Evolutionary conservation across 2,888 invertebrate genomes (phyloP).

Genomic region (Diachrysia chrysitis): DNA sequence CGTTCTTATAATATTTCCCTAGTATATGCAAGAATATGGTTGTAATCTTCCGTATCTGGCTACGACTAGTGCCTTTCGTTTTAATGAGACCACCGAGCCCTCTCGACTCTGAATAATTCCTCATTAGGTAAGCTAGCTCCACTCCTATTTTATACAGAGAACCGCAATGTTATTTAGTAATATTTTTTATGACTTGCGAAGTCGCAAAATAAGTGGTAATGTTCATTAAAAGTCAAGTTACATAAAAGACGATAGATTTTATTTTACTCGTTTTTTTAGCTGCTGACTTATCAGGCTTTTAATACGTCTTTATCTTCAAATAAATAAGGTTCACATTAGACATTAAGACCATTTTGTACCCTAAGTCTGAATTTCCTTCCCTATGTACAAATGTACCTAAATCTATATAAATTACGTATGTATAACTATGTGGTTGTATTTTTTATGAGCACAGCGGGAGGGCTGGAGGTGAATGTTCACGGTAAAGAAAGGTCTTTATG

Average conservation of each 20-base stretch:
- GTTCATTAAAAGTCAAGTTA: not conserved
- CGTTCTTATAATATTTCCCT: slow-evolving; percentile 12
- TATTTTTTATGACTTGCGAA: not conserved
- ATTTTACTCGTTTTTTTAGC: too few relatives aligned
- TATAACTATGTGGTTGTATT: slow-evolving; percentile 53
- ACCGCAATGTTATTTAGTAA: slow-evolving; percentile 29
- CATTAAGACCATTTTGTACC: not conserved
- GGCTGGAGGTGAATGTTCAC: slow-evolving; percentile 51
- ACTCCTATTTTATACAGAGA: slow-evolving; percentile 46
- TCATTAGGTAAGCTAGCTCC: slow-evolving; percentile 61
- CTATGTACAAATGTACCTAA: not conserved
- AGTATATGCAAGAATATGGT: slow-evolving; percentile 38
- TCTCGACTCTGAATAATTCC: slow-evolving; percentile 66
- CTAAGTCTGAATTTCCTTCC: not conserved
- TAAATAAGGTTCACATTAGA: not conserved
- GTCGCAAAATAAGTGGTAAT: not conserved
- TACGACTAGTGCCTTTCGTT: slow-evolving; percentile 47
- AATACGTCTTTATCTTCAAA: not conserved
- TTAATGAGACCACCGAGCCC: slow-evolving; percentile 62
- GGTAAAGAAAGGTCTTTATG: slow-evolving; percentile 61
- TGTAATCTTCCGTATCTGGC: slow-evolving; percentile 44
- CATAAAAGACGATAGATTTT: not conserved
- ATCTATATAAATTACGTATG: slow-evolving; percentile 6
- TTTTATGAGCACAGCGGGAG: slow-evolving; percentile 59
- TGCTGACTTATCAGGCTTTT: not conserved